Evolutionary conservation across 2,113 vertebrate genomes (phyloP).

Genomic region (Astatoreochromis straeleni): DNA sequence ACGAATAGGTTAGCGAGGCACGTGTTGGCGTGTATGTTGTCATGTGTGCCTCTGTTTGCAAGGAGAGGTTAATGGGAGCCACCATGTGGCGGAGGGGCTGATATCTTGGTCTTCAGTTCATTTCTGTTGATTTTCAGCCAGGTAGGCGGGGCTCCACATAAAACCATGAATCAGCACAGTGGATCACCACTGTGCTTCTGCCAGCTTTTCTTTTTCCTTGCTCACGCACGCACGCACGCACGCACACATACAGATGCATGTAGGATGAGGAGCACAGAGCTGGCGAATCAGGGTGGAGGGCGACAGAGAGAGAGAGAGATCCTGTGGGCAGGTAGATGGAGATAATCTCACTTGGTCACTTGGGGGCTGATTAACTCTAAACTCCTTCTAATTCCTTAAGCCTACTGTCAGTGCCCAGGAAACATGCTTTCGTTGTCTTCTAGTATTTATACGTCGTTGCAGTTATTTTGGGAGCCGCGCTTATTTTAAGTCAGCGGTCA

Average conservation of each 20-base stretch:
- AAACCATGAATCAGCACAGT: conserved; percentile 62
- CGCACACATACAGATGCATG: background rate
- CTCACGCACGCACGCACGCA: background rate
- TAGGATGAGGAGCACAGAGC: background rate
- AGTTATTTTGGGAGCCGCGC: background rate
- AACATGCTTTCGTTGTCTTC: conserved; percentile 51
- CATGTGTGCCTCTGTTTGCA: conserved; percentile 44
- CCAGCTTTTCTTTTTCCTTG: background rate
- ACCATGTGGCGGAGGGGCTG: conserved; percentile 10
- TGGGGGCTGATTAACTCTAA: conserved; percentile 68
- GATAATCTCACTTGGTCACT: conserved; percentile 68
- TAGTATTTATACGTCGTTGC: background rate
- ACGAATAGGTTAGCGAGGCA: background rate
- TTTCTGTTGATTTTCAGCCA: conserved; percentile 44
- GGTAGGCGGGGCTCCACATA: conserved; percentile 16
- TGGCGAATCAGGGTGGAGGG: background rate
- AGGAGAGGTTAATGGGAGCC: conserved; percentile 13
- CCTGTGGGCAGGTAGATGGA: conserved; percentile 49
- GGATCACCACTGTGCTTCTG: background rate
- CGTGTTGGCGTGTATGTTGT: conserved; percentile 9
- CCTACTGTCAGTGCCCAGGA: conserved; percentile 56
- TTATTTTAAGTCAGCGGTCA: background rate
- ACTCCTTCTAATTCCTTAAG: conserved; percentile 70
- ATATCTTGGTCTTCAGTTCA: conserved; percentile 12
- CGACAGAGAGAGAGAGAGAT: conserved; percentile 5